phyloP scores from a whole-genome alignment of 2,113 vertebrate genomes.

The Sardina pilchardus region DNA sequence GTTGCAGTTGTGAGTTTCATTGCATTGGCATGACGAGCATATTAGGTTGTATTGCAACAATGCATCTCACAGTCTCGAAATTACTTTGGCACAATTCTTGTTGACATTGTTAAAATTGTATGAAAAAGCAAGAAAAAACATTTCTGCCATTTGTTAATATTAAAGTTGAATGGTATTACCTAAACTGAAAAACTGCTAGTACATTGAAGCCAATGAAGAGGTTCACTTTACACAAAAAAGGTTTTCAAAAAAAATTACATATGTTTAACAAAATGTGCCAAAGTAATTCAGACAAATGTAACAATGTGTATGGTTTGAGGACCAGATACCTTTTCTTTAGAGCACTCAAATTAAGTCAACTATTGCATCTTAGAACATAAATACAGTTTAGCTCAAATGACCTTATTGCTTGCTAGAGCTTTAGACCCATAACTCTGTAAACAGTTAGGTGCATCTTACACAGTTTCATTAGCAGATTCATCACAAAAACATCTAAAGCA shows the following conservation, averaged over 20 bases:
- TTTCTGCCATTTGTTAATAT: neutral
- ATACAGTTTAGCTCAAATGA: neutral
- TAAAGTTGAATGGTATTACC: neutral
- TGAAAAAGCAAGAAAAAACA: neutral
- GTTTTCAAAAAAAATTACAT: neutral
- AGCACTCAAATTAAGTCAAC: neutral
- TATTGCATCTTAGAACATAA: neutral
- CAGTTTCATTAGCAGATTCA: neutral
- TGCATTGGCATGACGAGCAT: neutral
- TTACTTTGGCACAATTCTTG: neutral
- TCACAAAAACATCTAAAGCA: neutral
- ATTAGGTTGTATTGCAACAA: neutral
- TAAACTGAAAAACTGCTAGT: neutral
- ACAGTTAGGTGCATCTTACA: neutral
- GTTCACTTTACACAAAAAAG: neutral
- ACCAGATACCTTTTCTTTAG: neutral
- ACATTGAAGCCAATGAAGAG: neutral
- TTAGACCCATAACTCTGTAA: neutral
- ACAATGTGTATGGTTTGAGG: neutral
- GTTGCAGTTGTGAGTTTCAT: neutral
- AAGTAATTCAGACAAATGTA: neutral
- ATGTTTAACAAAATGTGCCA: neutral
- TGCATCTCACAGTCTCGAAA: neutral
- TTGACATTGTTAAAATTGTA: neutral
- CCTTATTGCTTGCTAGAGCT: neutral